A percentile compares a stretch with the other conserved stretches of the same genome.
Conservation (phyloP, 2,113 vertebrate species). For the Cyprinus carpio region DNA sequence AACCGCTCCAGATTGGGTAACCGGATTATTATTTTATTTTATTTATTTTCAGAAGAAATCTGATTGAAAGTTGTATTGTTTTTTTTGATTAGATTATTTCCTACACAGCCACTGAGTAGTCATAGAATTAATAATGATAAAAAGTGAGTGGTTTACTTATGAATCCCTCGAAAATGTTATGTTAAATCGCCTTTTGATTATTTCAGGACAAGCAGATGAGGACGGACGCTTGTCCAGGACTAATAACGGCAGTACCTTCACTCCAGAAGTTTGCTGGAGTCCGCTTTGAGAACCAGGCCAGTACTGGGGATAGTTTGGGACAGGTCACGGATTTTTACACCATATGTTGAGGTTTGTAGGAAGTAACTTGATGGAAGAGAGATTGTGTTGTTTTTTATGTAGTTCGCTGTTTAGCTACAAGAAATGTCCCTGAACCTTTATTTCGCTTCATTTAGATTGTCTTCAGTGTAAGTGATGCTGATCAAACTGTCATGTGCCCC, state of each 20-base stretch:
- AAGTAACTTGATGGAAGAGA: background rate
- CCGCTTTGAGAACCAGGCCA: conserved; percentile 81
- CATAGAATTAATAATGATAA: too few relatives aligned
- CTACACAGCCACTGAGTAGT: too few relatives aligned
- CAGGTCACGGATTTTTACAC: conserved; percentile 82
- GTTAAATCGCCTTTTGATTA: background rate
- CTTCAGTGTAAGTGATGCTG: conserved; percentile 76
- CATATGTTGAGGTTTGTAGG: conserved; percentile 84
- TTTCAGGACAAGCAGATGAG: conserved; percentile 76
- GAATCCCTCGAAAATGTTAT: too few relatives aligned
- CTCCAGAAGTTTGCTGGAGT: conserved; percentile 81
- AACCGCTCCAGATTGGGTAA: conserved; percentile 55
- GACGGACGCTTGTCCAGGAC: conserved; percentile 79
- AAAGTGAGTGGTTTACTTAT: too few relatives aligned
- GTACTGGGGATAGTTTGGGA: conserved; percentile 81
- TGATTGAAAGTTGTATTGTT: too few relatives aligned
- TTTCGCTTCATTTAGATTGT: conserved; percentile 74
- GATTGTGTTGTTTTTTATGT: background rate
- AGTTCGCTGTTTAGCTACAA: background rate
- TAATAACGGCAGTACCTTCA: conserved; percentile 70
- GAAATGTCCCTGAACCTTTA: background rate
- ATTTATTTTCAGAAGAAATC: too few relatives aligned
- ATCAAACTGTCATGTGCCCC: conserved; percentile 81
- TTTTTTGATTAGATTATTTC: too few relatives aligned
- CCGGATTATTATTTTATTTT: too few relatives aligned